Evolutionary conservation across 1,140 invertebrate species (phyloP), one percentile per base, ranked within the genome.

Genomic region (Pseudomyrmex concolor): DNA sequence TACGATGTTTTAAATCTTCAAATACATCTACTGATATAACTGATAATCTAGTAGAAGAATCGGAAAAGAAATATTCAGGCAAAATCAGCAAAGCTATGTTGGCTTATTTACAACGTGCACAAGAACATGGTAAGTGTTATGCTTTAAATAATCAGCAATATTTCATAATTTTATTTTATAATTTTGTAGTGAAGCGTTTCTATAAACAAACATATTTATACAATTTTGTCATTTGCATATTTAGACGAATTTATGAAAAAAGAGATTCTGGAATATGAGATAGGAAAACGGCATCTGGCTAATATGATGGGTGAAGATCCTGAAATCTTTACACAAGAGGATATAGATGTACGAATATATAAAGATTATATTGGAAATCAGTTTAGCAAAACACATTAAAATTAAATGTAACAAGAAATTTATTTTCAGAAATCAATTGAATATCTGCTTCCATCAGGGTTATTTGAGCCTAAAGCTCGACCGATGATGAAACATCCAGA

Each of bases 251-350:
- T 99, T 91, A 97, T 99, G 95, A 96, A 97, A 89, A 95, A 96
- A 85, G 96, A 99, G 94, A 95, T 95, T 64, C 90, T 96, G 76
- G 97, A 99, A 89, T 99, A 97, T 94, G 96, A 98, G 91, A 96
- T 98, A 90, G 99, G 99, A 12, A 98, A 97, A 93, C 94, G 98
- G 34, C 98, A 99, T 95, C 95, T 99, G 72, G 99, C 99, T 5
- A 99, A 99, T 93, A 99, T 99, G 96, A 99, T 99, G 99, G 98
- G 98, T 2, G 96, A 97, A 93, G 97, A 99, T 95, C 96, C 97
- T 1, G 97, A 98, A 86, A 96, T 95, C 10, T 98, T 99, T 92
- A 97, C 97, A 0, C 97, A 99, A 93, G 95, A 96, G 86, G 97
- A 99, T 93, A 95, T 99, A 15, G 96, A 99, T 95, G 97, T 98